Evolutionary conservation across 2,888 invertebrate genomes (phyloP), one percentile per base, ranked within the genome.

Genomic region (Cybosia mesomella): DNA sequence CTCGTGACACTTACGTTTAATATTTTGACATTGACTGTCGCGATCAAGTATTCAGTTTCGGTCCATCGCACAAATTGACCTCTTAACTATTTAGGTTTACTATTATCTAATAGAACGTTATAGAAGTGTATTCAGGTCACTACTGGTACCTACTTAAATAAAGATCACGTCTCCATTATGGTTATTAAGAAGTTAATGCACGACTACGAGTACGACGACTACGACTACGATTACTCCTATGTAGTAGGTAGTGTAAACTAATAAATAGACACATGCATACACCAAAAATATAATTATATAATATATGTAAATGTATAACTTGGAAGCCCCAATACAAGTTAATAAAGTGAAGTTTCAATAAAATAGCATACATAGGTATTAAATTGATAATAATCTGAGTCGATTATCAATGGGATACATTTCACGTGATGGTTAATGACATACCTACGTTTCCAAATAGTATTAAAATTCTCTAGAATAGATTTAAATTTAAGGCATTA

Each of bases 61-160:
- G 58, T 58, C 34, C 58, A 58, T 58, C 58, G 58, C 58, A 58
- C 58, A 58, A 58, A 34, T 67, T 79, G 77, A 83, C 58, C 58
- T 24, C 58, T 28, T 58, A 58, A 10, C 28, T 58, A 28, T 32
- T 58, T 58, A 34, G 18, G 58, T 58, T 28, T n/a, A 32, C 21
- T 55, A 55, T 21, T 55, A 55, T 55, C 22, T 55, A 55, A 55
- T 55, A 55, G 22, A 49, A 49, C 49, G 49, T 49, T 49, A 49
- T n/a, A 49, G n/a, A 8, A 49, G 49, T n/a, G 49, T 49, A 49
- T 49, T 49, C 49, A 49, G 49, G 49, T 49, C 49, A n/a, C 18
- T 49, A 49, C 49, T 9, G n/a, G 9, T 49, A 49, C 49, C 9
- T 49, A 49, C 43, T 18, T 49, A 49, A 49, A 49, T n/a, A n/a